phyloP scores from a whole-genome alignment of 2,888 invertebrate species.

The Ischnura elegans region DNA sequence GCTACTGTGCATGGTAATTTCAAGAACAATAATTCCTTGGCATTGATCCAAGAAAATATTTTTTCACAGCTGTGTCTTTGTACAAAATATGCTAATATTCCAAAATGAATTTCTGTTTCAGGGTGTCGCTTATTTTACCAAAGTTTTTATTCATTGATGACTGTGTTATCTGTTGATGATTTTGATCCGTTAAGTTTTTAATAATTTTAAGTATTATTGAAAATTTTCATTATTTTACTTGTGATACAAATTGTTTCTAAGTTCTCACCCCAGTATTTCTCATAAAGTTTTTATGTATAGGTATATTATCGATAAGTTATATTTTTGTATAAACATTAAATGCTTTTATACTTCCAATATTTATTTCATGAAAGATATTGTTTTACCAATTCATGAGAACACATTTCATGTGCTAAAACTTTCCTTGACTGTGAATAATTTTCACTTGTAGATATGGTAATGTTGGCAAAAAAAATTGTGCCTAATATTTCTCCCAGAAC shows the following conservation, averaged over 20 bases:
- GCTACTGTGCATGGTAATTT: slow-evolving; percentile 1
- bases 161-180: neutral
- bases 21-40: slow-evolving; percentile 38
- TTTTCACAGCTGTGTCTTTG: slow-evolving; percentile 44
- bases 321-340: neutral
- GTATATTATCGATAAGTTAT: slow-evolving; percentile 10
- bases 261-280: neutral
- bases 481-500: slow-evolving; percentile 24
- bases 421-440: neutral
- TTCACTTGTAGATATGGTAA: neutral
- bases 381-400: neutral
- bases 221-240: neutral
- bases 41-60: slow-evolving; percentile 53
- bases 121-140: neutral
- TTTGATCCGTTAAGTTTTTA: no score
- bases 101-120: slow-evolving; percentile 19
- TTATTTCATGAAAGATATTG: neutral
- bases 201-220: neutral
- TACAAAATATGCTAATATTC: slow-evolving; percentile 11
- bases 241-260: neutral
- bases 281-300: neutral
- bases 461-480: slow-evolving; percentile 26
- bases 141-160: neutral
- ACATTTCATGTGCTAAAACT: slow-evolving; percentile 4
- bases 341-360: slow-evolving; percentile 3